These are phyloP conservation scores for Eurosta solidaginis DNA, from an alignment of 1,140 invertebrate genomes.

Conservation along the genomic window DNA sequence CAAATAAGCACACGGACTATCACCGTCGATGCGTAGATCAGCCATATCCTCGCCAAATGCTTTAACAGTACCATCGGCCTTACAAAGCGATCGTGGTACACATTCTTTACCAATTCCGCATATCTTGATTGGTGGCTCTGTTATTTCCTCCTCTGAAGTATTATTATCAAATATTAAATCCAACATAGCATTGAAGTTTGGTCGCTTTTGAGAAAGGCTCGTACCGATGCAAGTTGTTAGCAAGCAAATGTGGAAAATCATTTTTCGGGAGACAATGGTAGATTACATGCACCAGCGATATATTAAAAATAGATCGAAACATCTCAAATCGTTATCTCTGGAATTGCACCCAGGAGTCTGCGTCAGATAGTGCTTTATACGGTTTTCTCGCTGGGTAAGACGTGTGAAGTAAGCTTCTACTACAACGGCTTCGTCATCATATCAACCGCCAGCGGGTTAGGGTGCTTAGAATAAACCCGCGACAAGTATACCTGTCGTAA, in stretches of 20 bases:
- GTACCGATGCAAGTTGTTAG: background rate
- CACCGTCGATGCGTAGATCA: background rate
- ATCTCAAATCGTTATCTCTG: too few species aligned
- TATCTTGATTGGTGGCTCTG: background rate
- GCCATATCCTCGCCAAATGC: background rate
- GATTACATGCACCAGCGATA: too few species aligned
- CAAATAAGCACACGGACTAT: constrained; percentile 2
- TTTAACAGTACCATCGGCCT: background rate
- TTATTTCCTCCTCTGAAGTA: background rate
- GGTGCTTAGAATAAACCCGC: too few species aligned
- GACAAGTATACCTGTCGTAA: too few species aligned
- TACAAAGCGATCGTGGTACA: constrained; percentile 5
- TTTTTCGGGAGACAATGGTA: too few species aligned
- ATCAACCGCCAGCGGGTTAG: too few species aligned
- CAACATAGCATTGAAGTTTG: background rate
- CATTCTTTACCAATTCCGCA: constrained; percentile 16
- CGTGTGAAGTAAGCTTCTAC: too few species aligned
- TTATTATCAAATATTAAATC: background rate
- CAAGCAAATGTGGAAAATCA: background rate
- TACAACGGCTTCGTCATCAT: too few species aligned
- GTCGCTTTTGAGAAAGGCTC: background rate
- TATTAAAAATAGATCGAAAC: too few species aligned
- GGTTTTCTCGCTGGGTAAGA: too few species aligned
- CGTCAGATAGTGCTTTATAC: too few species aligned
- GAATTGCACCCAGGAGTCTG: too few species aligned